Conservation (phyloP, 1,140 invertebrate genomes). For the Orius insidiosus region DNA sequence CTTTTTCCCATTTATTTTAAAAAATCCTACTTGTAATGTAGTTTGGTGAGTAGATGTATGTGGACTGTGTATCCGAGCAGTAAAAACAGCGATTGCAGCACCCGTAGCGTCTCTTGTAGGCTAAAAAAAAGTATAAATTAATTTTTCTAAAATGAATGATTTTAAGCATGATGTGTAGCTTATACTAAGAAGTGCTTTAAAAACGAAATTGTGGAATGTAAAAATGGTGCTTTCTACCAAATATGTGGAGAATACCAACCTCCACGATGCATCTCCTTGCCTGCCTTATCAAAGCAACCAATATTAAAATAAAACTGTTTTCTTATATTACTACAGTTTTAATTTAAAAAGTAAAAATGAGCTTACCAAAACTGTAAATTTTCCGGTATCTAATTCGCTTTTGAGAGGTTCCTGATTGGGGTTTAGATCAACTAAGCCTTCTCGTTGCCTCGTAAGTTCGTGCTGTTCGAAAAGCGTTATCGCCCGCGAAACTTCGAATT, state of each 20-base stretch:
- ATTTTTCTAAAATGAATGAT: not conserved
- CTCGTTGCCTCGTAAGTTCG: conserved; percentile 66
- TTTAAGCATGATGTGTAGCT: not conserved
- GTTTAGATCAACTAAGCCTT: conserved; percentile 69
- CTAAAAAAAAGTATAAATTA: conserved; percentile 32
- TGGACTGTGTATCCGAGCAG: conserved; percentile 77
- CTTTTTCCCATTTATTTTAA: not conserved
- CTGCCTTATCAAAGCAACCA: too few species aligned
- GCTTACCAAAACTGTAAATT: conserved; percentile 90
- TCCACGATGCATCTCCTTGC: too few species aligned
- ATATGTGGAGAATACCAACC: too few species aligned
- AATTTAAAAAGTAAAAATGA: not conserved
- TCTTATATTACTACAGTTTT: not conserved
- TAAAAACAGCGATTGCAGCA: conserved; percentile 88
- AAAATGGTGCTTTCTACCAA: too few species aligned
- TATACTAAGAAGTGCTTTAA: too few species aligned
- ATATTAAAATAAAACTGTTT: too few species aligned
- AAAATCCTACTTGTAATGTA: conserved; percentile 54
- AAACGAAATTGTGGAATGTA: too few species aligned
- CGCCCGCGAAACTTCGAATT: conserved; percentile 82
- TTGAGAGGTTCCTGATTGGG: conserved; percentile 62
- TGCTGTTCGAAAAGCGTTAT: conserved; percentile 79
- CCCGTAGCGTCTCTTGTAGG: conserved; percentile 70
- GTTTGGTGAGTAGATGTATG: conserved; percentile 71
- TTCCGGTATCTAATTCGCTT: conserved; percentile 77